A percentile compares a stretch with the other conserved stretches of the same genome.
Conservation (phyloP, 1,140 invertebrate genomes). For the Philotrypesis tridentata region DNA sequence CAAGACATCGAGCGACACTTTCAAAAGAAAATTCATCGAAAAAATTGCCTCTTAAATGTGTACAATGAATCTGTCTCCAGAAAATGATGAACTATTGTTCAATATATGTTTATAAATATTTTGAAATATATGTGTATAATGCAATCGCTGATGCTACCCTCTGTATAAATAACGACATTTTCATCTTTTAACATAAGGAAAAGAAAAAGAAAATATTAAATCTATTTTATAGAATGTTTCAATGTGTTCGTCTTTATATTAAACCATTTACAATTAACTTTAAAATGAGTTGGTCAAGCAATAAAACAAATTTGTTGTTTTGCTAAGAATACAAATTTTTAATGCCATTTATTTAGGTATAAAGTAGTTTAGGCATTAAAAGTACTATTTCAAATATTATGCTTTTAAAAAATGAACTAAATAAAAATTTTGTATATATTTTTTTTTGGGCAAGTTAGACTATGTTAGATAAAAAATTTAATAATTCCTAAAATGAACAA, state of each 20-base stretch:
- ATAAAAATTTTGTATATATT: too few relatives aligned
- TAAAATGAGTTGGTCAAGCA: neutral
- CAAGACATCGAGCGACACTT: conserved; percentile 92
- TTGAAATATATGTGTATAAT: neutral
- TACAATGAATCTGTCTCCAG: neutral
- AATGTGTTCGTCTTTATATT: neutral
- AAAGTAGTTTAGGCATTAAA: neutral
- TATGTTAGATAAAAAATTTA: neutral
- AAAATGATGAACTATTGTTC: neutral
- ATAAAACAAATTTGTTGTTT: neutral
- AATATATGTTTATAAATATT: neutral
- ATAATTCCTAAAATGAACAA: neutral
- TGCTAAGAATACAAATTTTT: neutral
- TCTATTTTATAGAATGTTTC: neutral
- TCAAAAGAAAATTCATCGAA: conserved; percentile 87
- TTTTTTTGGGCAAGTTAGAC: too few relatives aligned
- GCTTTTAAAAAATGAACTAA: neutral
- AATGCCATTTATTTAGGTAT: neutral
- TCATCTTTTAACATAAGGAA: neutral
- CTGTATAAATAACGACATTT: too few relatives aligned
- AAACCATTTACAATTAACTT: neutral
- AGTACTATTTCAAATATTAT: neutral
- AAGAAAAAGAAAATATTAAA: neutral
- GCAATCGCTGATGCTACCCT: too few relatives aligned
- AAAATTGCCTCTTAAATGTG: conserved; percentile 81